Percentiles rank a stretch among this genome's conserved stretches.
Evolutionary conservation across 2,888 invertebrate genomes (phyloP).

Genomic region (Melanchra persicariae): DNA sequence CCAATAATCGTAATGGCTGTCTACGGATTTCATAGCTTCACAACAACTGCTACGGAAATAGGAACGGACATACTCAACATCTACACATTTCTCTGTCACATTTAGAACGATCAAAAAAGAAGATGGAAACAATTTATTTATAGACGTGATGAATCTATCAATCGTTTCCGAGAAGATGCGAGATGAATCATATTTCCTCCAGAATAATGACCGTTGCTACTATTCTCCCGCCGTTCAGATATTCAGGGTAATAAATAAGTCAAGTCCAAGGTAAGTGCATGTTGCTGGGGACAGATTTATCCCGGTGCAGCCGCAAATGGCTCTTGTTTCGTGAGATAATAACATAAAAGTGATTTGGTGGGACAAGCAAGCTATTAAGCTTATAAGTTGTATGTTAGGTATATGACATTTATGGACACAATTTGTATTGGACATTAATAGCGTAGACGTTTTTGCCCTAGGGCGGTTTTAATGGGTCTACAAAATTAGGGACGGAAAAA

Average conservation of each 20-base stretch:
- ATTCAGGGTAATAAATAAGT: conserved; percentile 76
- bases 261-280: conserved; percentile 72
- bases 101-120: conserved; percentile 39
- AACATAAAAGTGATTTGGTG: conserved; percentile 64
- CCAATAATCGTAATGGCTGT: not conserved
- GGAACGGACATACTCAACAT: conserved; percentile 13
- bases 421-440: conserved; percentile 41
- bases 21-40: not conserved
- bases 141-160: conserved; percentile 60
- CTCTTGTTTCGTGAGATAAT: conserved; percentile 64
- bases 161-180: conserved; percentile 49
- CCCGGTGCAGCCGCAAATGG: conserved; percentile 39
- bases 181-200: conserved; percentile 63
- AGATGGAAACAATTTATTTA: conserved; percentile 37
- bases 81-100: conserved; percentile 31
- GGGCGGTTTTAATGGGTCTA: conserved; percentile 31
- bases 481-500: conserved; percentile 32
- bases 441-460: conserved; percentile 15
- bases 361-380: conserved; percentile 38
- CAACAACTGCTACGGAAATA: conserved; percentile 34
- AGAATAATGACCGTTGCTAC: conserved; percentile 53
- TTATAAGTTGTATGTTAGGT: conserved; percentile 25
- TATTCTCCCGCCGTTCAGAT: conserved; percentile 64
- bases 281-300: conserved; percentile 64
- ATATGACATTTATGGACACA: conserved; percentile 34